Base-by-base conservation (phyloP, 2,888 invertebrate species). In the Ctenicera cuprea region DNA sequence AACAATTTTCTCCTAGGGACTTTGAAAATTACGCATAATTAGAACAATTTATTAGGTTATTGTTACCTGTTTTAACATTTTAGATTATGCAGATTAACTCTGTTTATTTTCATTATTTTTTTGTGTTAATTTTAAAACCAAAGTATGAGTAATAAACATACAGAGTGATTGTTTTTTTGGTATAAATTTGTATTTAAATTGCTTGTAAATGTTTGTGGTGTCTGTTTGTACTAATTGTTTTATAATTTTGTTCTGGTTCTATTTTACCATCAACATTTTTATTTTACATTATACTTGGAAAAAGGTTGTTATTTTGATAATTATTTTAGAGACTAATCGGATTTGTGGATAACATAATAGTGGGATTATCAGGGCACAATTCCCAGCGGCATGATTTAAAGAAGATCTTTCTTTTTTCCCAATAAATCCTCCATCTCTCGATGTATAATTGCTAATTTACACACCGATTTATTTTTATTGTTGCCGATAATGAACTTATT, bases 331-430 rank as follows among this genome's bases (percentile, higher is more conserved):
- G 18, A 22, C 50, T 20, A 20, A 20, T 50, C 20, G 22, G 50
- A 50, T 50, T 50, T 50, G 50, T 22, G 22, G 50, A 22, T 50
- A 50, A 22, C 20, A 12, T 57, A 30, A 57, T 57, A 18, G 33
- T 57, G 16, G 50, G 37, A 57, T 57, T 57, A 57, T 57, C 37
- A 14, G 11, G 22, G 11, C 33, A 57, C 33, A 57, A 57, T 33
- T 57, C 57, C 57, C 37, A 18, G 8, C 57, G 37, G 57, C 11
- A 30, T 57, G 37, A 59, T 59, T 59, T 59, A 38, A 18, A 20
- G 59, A 12, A 3, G 20, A 59, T 59, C 41, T 16, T 59, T 18
- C 20, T 1, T 38, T 11, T 59, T 59, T 20, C 11, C 20, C 41
- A 38, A 59, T 59, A 59, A 59, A 59, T 38, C 12, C n/a, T 38